phyloP scores from a whole-genome alignment of 2,888 invertebrate genomes.

The Atethmia centrago region DNA sequence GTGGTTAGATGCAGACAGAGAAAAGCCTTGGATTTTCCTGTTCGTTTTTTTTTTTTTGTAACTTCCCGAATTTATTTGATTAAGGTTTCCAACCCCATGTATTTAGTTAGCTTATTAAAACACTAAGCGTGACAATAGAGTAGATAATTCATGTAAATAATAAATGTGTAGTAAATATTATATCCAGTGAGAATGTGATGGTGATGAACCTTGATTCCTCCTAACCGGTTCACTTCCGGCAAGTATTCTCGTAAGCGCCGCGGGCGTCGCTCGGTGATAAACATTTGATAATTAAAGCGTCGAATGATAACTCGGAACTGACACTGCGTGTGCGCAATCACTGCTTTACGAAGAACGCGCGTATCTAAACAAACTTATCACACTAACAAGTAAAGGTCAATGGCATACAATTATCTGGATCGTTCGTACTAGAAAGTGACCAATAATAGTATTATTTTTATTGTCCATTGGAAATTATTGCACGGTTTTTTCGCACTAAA shows the following conservation, averaged over 20 bases:
- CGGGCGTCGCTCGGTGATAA: conserved; percentile 40
- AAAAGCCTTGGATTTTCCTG: neutral
- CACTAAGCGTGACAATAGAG: neutral
- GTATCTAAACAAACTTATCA: conserved; percentile 63
- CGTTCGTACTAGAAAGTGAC: conserved; percentile 37
- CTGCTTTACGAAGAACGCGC: conserved; percentile 62
- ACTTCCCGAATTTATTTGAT: neutral
- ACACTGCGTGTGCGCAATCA: conserved; percentile 45
- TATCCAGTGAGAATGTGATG: conserved; percentile 3
- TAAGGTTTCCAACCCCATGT: too few relatives aligned
- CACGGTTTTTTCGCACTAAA: too few relatives aligned
- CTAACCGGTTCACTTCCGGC: conserved; percentile 53
- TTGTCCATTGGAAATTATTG: conserved; percentile 15
- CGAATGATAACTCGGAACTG: conserved; percentile 45
- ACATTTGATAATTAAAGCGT: conserved; percentile 51
- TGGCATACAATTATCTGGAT: conserved; percentile 58
- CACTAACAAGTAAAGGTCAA: conserved; percentile 61
- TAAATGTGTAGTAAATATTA: neutral
- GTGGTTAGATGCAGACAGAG: neutral
- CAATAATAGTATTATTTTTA: conserved; percentile 24
- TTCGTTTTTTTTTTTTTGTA: neutral
- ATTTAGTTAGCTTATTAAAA: neutral
- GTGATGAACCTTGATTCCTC: conserved; percentile 26
- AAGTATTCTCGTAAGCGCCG: conserved; percentile 46
- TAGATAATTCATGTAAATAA: neutral